phyloP scores from a whole-genome alignment of 1,140 invertebrate species.

The Ostrea denselamellosa region DNA sequence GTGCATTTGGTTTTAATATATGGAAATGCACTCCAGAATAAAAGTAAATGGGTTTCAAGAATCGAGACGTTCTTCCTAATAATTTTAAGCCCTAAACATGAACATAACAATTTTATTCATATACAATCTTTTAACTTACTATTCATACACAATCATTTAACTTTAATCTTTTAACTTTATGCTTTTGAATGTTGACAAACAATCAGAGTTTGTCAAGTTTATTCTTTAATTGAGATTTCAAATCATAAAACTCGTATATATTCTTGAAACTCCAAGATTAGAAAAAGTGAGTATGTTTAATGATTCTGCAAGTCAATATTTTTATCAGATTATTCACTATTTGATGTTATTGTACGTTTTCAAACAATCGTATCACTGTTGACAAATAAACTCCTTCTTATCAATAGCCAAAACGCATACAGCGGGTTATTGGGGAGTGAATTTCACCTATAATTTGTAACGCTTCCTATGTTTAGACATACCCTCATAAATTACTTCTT shows the following conservation, averaged over 20 bases:
- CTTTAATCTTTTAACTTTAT: too few species aligned
- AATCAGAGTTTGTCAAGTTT: background rate
- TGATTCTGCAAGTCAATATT: background rate
- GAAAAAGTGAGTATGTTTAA: background rate
- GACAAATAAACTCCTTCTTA: slow-evolving; percentile 28
- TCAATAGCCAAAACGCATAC: background rate
- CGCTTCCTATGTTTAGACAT: background rate
- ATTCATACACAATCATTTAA: too few species aligned
- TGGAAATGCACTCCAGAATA: background rate
- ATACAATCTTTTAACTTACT: too few species aligned
- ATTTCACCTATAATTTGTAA: slow-evolving; percentile 34
- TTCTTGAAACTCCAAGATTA: background rate
- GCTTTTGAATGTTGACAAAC: background rate
- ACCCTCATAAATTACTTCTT: slow-evolving; percentile 14
- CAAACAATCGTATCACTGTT: slow-evolving; percentile 36
- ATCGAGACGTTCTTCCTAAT: background rate
- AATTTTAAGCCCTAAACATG: too few species aligned
- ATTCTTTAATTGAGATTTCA: background rate
- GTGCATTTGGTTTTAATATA: background rate
- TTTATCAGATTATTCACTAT: slow-evolving; percentile 24
- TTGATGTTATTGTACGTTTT: slow-evolving; percentile 26
- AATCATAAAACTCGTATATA: background rate
- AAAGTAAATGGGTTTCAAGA: background rate
- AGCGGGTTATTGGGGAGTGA: background rate
- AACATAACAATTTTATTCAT: too few species aligned